Evolutionary conservation across 1,140 invertebrate genomes (phyloP).

Genomic region (Heliconius nattereri): DNA sequence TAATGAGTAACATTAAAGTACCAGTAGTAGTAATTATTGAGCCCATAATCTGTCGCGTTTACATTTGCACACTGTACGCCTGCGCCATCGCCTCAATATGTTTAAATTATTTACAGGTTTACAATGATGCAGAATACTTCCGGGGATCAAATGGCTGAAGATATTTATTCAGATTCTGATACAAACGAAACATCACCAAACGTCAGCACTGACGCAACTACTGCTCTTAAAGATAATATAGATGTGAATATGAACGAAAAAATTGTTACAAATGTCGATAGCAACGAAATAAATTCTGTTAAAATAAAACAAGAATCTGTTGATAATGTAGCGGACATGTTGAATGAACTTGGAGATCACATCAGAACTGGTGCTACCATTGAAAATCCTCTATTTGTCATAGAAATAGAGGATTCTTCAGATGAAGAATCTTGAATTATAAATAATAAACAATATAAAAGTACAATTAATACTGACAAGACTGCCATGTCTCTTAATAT

Average conservation of each 20-base stretch:
- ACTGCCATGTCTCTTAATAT: too few species aligned
- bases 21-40: too few species aligned
- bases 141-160: neutral
- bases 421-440: slow-evolving; percentile 40
- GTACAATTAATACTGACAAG: neutral
- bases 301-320: slow-evolving; percentile 44
- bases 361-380: slow-evolving; percentile 47
- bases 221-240: neutral
- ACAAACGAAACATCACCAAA: neutral
- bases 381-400: slow-evolving; percentile 52
- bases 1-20: too few species aligned
- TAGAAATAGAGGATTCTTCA: slow-evolving; percentile 55
- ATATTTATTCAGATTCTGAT: slow-evolving; percentile 5
- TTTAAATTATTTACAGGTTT: slow-evolving; percentile 30
- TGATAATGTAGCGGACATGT: slow-evolving; percentile 40
- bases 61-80: too few species aligned
- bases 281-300: slow-evolving; percentile 12
- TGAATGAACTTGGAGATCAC: slow-evolving; percentile 46
- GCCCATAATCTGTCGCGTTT: too few species aligned
- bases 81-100: neutral
- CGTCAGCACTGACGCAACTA: neutral
- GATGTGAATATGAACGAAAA: slow-evolving; percentile 4
- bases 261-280: neutral
- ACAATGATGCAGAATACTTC: slow-evolving; percentile 35
- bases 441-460: neutral